Percentiles rank a stretch among this genome's conserved stretches.
Evolutionary conservation across 1,140 invertebrate genomes (phyloP).

Genomic region (Himalopsyche phryganea): DNA sequence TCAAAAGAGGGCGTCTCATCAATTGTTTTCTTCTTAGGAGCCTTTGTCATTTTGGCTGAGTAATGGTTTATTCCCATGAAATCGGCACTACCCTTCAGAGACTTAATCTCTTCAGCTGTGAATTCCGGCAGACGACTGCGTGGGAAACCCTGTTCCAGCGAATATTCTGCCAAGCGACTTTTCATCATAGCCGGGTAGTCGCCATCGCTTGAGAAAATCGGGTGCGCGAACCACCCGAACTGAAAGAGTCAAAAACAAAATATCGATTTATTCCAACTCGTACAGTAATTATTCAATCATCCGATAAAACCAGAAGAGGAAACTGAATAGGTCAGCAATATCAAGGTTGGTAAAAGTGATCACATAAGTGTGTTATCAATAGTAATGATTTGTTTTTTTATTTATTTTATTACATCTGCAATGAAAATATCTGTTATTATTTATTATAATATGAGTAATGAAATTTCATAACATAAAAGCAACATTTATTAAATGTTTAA

Average conservation of each 20-base stretch:
- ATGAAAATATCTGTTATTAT: too few species aligned
- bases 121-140: constrained; percentile 54
- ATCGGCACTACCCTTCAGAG: constrained; percentile 52
- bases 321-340: too few species aligned
- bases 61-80: constrained; percentile 61
- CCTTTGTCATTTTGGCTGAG: constrained; percentile 42
- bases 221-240: constrained; percentile 63
- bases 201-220: constrained; percentile 56
- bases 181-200: constrained; percentile 63
- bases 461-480: too few species aligned
- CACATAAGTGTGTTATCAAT: not conserved
- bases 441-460: too few species aligned
- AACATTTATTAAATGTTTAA: too few species aligned
- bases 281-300: too few species aligned
- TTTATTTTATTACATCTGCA: too few species aligned
- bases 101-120: constrained; percentile 42
- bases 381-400: too few species aligned
- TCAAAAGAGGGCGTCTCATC: constrained; percentile 28
- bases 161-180: constrained; percentile 51
- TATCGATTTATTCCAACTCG: too few species aligned
- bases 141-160: constrained; percentile 49
- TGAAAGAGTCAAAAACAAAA: constrained; percentile 28
- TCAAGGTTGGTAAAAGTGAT: not conserved
- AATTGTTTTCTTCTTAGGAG: not conserved
- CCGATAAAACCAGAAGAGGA: too few species aligned